Base-by-base conservation (phyloP, 1,140 invertebrate genomes). In the Carposina sasakii region DNA sequence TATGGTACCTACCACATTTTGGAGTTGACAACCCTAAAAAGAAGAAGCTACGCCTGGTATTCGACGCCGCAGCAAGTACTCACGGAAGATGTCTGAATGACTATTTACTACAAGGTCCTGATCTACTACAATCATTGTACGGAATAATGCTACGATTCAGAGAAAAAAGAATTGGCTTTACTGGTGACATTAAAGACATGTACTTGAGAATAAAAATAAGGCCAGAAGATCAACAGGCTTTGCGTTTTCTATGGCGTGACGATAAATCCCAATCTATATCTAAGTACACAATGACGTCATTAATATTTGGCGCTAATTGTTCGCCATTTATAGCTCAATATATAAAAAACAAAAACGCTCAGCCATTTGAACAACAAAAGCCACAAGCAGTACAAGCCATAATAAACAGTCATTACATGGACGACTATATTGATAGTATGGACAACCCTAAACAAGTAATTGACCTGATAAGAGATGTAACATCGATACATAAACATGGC, bases 271-370 rank as follows among this genome's bases (percentile, higher is more conserved):
- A n/a, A 34, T 4, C 6, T 34, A 15, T 34, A 15, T 10, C 8
- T 5, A 34, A 8, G 6, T 34, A 34, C 13, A 15, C 13, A 15
- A 34, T 48, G 2, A 62, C 57, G 8, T 67, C 66, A 0, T 63
- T 63, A 8, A 48, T 42, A 12, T 40, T 52, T 15, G 31, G 31
- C 13, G 31, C 31, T 15, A 34, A 15, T 15, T 34, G 31, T 15
- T 34, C 31, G 13, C 31, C 31, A 15, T 34, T 34, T 15, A 34
- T 34, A 4, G 60, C 63, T 0, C 23, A 69, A n/a, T 65, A 49
- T 23, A 44, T 75, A 2, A 69, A 66, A 39, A 60, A 69, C 26
- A 19, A 21, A 13, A 71, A 70, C 28, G 66, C 62, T 0, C n/a
- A 37, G 13, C 33, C 56, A 24, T 67, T 56, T 48, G n/a, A 40